These are phyloP conservation scores for Linepithema humile DNA, from an alignment of 1,140 invertebrate species.

Conservation along the genomic window DNA sequence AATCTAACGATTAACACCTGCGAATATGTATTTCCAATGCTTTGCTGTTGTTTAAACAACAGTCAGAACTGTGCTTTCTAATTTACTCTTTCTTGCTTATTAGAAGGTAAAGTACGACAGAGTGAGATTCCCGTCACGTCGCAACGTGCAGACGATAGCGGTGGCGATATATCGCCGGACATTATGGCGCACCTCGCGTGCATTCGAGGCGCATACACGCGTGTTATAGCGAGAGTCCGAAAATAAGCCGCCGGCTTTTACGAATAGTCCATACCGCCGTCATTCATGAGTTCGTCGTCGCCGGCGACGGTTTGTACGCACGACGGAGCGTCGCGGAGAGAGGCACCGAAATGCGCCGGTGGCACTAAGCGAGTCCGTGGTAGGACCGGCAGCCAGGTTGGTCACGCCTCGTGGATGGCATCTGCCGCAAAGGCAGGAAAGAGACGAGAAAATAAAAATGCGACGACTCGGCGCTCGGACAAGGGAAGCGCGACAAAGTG, in stretches of 20 bases:
- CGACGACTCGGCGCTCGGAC: conserved; percentile 3
- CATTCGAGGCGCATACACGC: background rate
- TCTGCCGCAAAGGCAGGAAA: conserved; percentile 48
- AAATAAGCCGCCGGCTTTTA: conserved; percentile 53
- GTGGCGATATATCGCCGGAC: background rate
- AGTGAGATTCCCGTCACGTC: background rate
- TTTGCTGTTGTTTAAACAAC: too few relatives aligned
- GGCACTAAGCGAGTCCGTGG: background rate
- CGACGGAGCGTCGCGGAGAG: conserved; percentile 4
- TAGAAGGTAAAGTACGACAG: background rate
- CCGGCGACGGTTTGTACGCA: background rate
- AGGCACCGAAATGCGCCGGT: conserved; percentile 22
- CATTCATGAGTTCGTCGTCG: conserved; percentile 54
- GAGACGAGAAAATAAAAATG: conserved; percentile 36
- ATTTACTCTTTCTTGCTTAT: too few relatives aligned
- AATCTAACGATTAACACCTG: too few relatives aligned
- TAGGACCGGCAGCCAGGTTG: background rate
- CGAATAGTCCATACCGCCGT: conserved; percentile 37
- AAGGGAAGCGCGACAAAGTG: background rate
- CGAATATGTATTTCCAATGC: too few relatives aligned
- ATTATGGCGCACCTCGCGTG: background rate
- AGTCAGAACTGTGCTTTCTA: too few relatives aligned
- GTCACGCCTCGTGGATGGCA: conserved; percentile 57
- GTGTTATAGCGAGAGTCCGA: conserved; percentile 44
- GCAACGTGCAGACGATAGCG: background rate